A percentile compares a stretch with the other conserved stretches of the same genome.
These are phyloP conservation scores for Cotesia chilonis DNA, from an alignment of 1,140 invertebrate genomes.

Conservation along the genomic window DNA sequence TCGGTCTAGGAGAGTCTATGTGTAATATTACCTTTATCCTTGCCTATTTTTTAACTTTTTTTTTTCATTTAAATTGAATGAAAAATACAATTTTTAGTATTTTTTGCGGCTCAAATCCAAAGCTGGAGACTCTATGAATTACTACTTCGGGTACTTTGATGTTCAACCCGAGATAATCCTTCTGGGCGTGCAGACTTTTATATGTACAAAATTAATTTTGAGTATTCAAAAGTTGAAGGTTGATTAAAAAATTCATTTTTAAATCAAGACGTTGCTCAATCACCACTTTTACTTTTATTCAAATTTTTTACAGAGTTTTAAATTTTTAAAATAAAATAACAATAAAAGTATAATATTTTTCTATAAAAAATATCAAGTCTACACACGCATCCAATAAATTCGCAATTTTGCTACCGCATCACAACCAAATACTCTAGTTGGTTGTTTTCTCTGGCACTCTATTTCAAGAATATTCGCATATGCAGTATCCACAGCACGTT, in stretches of 20 bases:
- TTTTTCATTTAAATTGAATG: too few species aligned
- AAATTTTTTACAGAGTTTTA: background rate
- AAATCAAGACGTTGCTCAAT: background rate
- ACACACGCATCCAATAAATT: constrained; percentile 45
- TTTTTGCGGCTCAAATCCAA: too few species aligned
- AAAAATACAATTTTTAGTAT: too few species aligned
- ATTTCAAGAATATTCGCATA: constrained; percentile 39
- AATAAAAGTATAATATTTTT: background rate
- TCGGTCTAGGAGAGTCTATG: too few species aligned
- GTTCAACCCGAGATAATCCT: too few species aligned
- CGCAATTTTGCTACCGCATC: constrained; percentile 37
- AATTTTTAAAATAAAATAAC: too few species aligned
- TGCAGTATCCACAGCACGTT: constrained; percentile 39
- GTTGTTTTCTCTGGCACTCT: background rate
- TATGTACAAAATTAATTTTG: constrained; percentile 1
- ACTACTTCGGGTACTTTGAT: too few species aligned
- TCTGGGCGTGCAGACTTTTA: too few species aligned
- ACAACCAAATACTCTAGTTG: constrained; percentile 21
- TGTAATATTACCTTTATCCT: too few species aligned
- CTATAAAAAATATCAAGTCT: constrained; percentile 38
- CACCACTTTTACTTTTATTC: background rate
- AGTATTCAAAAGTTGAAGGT: background rate
- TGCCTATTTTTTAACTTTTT: too few species aligned
- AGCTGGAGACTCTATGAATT: too few species aligned
- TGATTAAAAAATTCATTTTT: background rate